Evolutionary conservation across 1,140 invertebrate species (phyloP), one percentile per base, ranked within the genome.

Genomic region (Teleogryllus occipitalis): DNA sequence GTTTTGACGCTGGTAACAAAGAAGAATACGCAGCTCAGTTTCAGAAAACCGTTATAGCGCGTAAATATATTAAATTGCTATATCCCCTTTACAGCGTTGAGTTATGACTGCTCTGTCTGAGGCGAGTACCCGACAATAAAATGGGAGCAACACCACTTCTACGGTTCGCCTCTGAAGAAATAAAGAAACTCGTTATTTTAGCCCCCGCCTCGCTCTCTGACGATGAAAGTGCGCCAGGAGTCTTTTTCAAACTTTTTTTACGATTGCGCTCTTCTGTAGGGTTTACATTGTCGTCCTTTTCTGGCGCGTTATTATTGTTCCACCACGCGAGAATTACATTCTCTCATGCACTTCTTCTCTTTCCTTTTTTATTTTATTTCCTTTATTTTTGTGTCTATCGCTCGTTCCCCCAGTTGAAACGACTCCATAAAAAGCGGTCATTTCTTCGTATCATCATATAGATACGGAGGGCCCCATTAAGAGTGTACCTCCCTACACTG

Each of bases 241-340:
- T 65, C 54, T 65, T 65, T 65, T 65, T 65, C 54, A 65, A 65
- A 65, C 54, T 65, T 65, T 65, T 65, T 65, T 65, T 65, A 65
- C 18, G 54, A 65, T 65, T 65, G 54, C 54, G 54, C 54, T 10
- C 54, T 65, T 65, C 54, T 65, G 54, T 14, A 65, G 54, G 10
- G 54, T 10, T 65, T 65, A 65, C 54, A 65, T 65, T 65, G 54
- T 65, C 54, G 18, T 65, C 10, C 54, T 65, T 65, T 65, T 65
- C 54, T 65, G 54, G 54, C 54, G 54, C 54, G 54, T 65, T 65
- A 65, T 65, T 65, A 65, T 65, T 65, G 54, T 65, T 65, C 54
- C 54, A 65, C 54, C 54, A 65, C 18, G 54, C 54, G 54, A 65
- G 54, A 65, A 65, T 65, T 65, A 65, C 54, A 65, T 65, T 65